phyloP scores from a whole-genome alignment of 2,888 invertebrate species.

The Hypomecis punctinalis region DNA sequence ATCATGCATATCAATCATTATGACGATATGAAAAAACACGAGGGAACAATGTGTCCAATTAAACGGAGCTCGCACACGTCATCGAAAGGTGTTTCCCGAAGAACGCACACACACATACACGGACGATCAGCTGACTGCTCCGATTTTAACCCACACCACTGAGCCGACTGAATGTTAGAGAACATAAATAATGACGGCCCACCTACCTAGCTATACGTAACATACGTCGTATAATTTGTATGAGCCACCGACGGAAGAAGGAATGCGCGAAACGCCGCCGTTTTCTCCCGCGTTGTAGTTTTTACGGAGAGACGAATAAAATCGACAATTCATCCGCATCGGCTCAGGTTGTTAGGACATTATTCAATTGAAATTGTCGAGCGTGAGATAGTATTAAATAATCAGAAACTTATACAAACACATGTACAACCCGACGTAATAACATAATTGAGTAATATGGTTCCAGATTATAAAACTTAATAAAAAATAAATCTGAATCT shows the following conservation, averaged over 20 bases:
- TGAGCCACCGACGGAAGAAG: conserved; percentile 72
- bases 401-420: conserved; percentile 72
- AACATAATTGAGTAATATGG: conserved; percentile 46
- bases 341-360: conserved; percentile 67
- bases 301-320: conserved; percentile 72
- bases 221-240: conserved; percentile 83
- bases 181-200: conserved; percentile 85
- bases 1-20: conserved; percentile 59
- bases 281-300: conserved; percentile 72
- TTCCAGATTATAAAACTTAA: background rate
- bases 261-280: conserved; percentile 76
- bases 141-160: conserved; percentile 84
- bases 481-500: conserved; percentile 1
- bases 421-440: conserved; percentile 58
- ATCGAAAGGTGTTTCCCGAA: conserved; percentile 85
- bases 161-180: conserved; percentile 77
- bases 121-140: conserved; percentile 83
- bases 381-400: conserved; percentile 79
- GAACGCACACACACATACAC: conserved; percentile 74
- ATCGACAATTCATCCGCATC: conserved; percentile 61
- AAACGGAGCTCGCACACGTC: conserved; percentile 83
- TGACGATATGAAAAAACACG: conserved; percentile 65
- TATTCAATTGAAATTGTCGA: conserved; percentile 53
- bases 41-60: conserved; percentile 84
- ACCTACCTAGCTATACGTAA: conserved; percentile 83